These are phyloP conservation scores for Albula goreensis DNA, from an alignment of 2,113 vertebrate genomes.

Conservation along the genomic window DNA sequence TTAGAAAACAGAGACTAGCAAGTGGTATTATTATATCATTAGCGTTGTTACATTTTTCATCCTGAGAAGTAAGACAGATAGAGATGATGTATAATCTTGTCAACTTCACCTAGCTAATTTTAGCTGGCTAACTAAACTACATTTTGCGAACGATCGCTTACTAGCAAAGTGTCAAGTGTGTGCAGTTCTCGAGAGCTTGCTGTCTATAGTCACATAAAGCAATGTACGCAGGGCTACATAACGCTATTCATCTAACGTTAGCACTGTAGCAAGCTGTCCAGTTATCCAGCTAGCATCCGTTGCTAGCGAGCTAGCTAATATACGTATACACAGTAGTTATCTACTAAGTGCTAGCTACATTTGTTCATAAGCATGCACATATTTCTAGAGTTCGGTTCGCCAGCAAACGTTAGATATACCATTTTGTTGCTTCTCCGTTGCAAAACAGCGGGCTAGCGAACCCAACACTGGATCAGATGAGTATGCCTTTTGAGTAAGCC, in stretches of 20 bases:
- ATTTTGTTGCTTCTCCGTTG: background rate
- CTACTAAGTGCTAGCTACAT: conserved; percentile 1
- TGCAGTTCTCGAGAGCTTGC: background rate
- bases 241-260: background rate
- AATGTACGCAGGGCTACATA: background rate
- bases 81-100: background rate
- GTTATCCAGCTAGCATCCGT: background rate
- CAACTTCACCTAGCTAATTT: conserved; percentile 7
- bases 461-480: background rate
- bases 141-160: background rate
- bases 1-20: background rate
- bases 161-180: conserved; percentile 10
- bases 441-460: background rate
- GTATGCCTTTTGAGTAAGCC: conserved; percentile 8
- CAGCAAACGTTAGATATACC: background rate
- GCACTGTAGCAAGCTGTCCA: background rate
- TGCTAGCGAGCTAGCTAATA: background rate
- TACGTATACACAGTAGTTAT: background rate
- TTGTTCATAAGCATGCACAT: background rate
- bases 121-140: background rate
- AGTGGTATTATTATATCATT: background rate
- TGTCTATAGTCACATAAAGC: background rate
- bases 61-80: background rate
- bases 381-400: background rate
- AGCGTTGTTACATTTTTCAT: background rate